Percentiles rank a stretch among this genome's conserved stretches.
phyloP scores from a whole-genome alignment of 2,113 vertebrate species.

The Poecilia latipinna region DNA sequence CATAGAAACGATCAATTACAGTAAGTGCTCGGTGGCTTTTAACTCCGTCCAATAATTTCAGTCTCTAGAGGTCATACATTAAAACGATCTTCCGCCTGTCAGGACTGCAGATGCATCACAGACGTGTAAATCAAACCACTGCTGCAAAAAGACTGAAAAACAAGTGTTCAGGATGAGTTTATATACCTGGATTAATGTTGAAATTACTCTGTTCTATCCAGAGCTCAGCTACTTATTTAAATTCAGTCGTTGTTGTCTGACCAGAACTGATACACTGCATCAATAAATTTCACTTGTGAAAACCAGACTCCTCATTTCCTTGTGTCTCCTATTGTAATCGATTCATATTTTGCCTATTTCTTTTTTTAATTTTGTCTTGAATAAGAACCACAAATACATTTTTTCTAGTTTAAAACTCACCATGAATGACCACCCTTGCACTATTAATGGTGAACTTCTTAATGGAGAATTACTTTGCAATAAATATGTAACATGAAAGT shows the following conservation, averaged over 20 bases:
- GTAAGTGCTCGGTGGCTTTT: constrained; percentile 63
- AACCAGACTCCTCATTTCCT: constrained; percentile 37
- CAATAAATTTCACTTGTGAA: constrained; percentile 29
- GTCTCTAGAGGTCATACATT: constrained; percentile 49
- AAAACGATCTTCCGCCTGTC: constrained; percentile 43
- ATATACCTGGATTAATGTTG: constrained; percentile 21
- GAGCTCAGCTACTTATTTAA: background rate
- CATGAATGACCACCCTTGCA: background rate
- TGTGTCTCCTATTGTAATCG: constrained; percentile 22
- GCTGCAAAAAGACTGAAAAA: constrained; percentile 22
- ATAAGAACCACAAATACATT: background rate
- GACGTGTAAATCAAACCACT: constrained; percentile 54
- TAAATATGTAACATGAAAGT: background rate
- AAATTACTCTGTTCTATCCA: constrained; percentile 19
- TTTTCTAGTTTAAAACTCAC: background rate
- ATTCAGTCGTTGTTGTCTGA: constrained; percentile 8
- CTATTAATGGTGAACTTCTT: background rate
- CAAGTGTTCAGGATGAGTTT: constrained; percentile 8
- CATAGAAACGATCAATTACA: constrained; percentile 61
- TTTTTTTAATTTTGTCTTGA: background rate
- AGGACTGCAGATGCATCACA: constrained; percentile 35
- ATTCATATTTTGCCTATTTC: background rate
- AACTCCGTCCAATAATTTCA: constrained; percentile 34
- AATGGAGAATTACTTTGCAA: background rate
- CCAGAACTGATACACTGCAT: constrained; percentile 8